Evolutionary conservation across 2,797 vertebrate genomes (phyloP).

Genomic region (Pangasius mekongensis): DNA sequence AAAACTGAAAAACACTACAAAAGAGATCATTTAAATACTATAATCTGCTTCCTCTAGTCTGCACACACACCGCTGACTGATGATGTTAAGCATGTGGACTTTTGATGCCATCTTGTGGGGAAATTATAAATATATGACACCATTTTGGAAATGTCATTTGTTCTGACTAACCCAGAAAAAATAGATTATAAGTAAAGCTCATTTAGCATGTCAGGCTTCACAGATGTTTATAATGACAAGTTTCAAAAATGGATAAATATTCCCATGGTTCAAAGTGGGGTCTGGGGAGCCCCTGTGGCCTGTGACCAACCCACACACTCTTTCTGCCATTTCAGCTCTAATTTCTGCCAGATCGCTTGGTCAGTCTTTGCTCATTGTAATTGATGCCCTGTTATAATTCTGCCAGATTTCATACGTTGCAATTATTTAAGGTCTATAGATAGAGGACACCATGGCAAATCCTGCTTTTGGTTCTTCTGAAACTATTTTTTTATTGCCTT

Average conservation of each 20-base stretch:
- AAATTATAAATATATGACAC: neutral
- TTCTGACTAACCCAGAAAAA: neutral
- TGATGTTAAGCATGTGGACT: neutral
- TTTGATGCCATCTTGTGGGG: conserved; percentile 32
- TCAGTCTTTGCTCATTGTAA: neutral
- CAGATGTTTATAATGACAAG: neutral
- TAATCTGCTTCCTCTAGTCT: too few relatives aligned
- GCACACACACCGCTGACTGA: neutral
- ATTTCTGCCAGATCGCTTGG: neutral
- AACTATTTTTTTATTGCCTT: neutral
- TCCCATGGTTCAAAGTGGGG: neutral
- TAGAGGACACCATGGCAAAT: neutral
- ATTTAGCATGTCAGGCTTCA: neutral
- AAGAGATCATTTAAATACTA: neutral
- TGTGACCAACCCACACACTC: neutral
- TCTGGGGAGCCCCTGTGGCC: neutral
- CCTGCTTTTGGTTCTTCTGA: neutral
- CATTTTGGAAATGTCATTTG: neutral
- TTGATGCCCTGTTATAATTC: neutral
- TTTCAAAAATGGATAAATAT: neutral
- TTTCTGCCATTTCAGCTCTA: neutral
- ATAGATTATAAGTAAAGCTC: too few relatives aligned
- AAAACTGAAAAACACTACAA: neutral
- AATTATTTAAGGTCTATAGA: neutral
- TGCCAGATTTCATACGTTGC: neutral